Evolutionary conservation across 1,140 invertebrate species (phyloP), one percentile per base, ranked within the genome.

Genomic region (Hycleus phaleratus): DNA sequence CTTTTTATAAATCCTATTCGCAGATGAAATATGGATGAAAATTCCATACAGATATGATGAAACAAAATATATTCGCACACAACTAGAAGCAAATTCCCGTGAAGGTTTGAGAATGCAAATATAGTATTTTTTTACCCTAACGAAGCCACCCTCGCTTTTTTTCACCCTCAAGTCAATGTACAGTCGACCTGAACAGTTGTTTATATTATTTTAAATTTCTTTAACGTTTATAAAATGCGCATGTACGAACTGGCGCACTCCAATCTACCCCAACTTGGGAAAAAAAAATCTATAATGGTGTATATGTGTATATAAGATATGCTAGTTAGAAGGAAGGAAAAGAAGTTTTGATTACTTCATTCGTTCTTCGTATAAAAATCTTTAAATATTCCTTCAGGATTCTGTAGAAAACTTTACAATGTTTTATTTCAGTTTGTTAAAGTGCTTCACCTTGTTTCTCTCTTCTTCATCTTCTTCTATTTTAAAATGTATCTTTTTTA

Each of bases 301-400:
- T 69, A 69, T 69, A 69, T 69, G 68, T 69, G 66, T 69, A 68
- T 69, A 69, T 68, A 68, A 68, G 68, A 69, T 69, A 69, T 69
- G 68, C 64, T 69, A 68, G 68, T 70, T 70, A 68, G 68, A 65
- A 63, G 66, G 64, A 68, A 68, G 48, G 65, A 66, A 70, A 70
- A 65, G 61, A 67, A 68, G 68, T 70, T 70, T 70, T 68, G 68
- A 70, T 66, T 63, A 46, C 63, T 62, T 65, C 58, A 62, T 65
- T 62, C 60, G 32, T 32, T 32, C 32, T 32, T 32, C 4, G 4
- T 32, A 32, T 32, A 32, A 32, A 18, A 32, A 32, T 32, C 32
- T 32, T 32, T 32, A 32, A 32, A 32, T 32, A 32, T 32, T 7
- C 32, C 32, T 32, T 32, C 32, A 32, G 32, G 32, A 32, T 32